Evolutionary conservation across 2,113 vertebrate species (phyloP).

Genomic region (Heteronetta atricapilla): DNA sequence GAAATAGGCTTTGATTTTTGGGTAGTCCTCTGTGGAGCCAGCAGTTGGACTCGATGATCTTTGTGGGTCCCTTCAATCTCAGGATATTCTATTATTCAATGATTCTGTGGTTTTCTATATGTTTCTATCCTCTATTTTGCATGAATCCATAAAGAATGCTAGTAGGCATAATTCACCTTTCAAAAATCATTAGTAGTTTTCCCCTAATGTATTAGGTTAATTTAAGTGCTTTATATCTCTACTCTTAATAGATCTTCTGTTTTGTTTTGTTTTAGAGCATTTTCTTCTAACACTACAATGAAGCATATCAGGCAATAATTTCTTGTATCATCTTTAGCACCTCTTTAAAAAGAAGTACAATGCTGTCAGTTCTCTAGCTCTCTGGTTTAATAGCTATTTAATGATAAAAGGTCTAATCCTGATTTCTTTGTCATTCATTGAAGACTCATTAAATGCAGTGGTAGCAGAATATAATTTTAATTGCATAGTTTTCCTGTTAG

Average conservation of each 20-base stretch:
- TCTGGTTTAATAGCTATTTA: conserved; percentile 38
- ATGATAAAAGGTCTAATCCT: conserved; percentile 36
- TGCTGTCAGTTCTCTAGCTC: neutral
- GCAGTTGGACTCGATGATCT: too few species aligned
- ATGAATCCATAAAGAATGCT: conserved; percentile 2
- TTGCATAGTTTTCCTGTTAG: neutral
- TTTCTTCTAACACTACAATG: neutral
- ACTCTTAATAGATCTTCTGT: conserved; percentile 13
- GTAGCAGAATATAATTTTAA: conserved; percentile 28
- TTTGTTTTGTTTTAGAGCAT: conserved; percentile 9
- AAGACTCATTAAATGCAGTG: conserved; percentile 14
- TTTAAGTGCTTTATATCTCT: conserved; percentile 9
- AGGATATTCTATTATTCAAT: too few species aligned
- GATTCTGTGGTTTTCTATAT: neutral
- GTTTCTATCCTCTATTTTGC: neutral
- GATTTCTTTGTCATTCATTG: neutral
- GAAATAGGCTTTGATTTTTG: too few species aligned
- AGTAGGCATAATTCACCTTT: conserved; percentile 4
- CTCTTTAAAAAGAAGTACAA: conserved; percentile 50
- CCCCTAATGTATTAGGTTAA: conserved; percentile 7
- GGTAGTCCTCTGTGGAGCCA: too few species aligned
- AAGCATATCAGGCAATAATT: conserved; percentile 28
- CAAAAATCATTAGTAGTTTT: neutral
- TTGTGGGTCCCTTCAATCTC: too few species aligned
- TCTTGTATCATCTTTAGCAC: conserved; percentile 48